Conservation (phyloP, 1,140 invertebrate species). For the Diachasma alloeum region DNA sequence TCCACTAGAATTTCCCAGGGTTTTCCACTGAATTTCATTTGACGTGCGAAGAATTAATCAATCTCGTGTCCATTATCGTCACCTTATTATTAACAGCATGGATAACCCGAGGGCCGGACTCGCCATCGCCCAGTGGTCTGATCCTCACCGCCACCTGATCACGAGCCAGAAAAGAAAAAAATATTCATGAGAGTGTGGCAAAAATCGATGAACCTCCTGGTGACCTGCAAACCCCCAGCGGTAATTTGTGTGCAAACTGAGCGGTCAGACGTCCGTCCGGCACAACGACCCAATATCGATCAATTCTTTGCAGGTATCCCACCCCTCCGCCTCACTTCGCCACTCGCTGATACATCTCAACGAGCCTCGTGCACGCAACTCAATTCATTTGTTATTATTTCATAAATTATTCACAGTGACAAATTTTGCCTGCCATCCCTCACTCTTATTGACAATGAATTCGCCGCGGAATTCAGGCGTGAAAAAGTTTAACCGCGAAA, state of each 20-base stretch:
- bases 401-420: neutral
- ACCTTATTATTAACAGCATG: constrained; percentile 57
- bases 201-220: neutral
- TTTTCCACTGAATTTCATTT: neutral
- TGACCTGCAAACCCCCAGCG: neutral
- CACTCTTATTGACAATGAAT: neutral
- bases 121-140: constrained; percentile 45
- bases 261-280: constrained; percentile 7
- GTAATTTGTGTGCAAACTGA: constrained; percentile 3
- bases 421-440: neutral
- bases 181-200: neutral
- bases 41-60: neutral
- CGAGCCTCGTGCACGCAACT: neutral
- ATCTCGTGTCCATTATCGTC: constrained; percentile 16
- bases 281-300: constrained; percentile 43
- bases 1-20: neutral
- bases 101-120: constrained; percentile 44
- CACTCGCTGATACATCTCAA: neutral
- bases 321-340: neutral
- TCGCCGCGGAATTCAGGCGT: neutral
- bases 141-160: constrained; percentile 62
- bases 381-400: neutral
- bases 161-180: constrained; percentile 10
- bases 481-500: no score
- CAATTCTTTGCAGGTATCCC: constrained; percentile 17